Evolutionary conservation across 2,797 vertebrate genomes (phyloP).

Genomic region (Melanotaenia nigrans): DNA sequence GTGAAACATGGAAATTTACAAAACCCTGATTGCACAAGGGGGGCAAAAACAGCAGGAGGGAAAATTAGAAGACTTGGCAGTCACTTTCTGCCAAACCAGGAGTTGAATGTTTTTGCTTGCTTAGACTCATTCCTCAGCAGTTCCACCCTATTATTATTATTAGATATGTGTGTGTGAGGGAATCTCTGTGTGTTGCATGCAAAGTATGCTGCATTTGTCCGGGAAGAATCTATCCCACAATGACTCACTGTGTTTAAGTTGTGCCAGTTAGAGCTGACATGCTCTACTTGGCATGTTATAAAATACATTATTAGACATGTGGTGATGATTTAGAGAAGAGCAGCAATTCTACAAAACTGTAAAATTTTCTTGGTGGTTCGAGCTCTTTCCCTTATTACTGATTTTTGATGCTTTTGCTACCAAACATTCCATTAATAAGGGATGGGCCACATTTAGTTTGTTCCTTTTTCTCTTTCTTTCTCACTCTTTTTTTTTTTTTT

Average conservation of each 20-base stretch:
- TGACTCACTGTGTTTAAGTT: slow-evolving; percentile 37
- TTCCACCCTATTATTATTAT: slow-evolving; percentile 83
- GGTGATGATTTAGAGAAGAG: slow-evolving; percentile 45
- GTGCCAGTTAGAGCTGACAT: slow-evolving; percentile 51
- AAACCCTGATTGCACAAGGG: slow-evolving; percentile 62
- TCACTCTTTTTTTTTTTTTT: too few relatives aligned
- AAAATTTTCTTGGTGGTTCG: slow-evolving; percentile 33
- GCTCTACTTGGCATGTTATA: slow-evolving; percentile 41
- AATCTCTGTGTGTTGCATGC: slow-evolving; percentile 31
- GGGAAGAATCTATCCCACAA: slow-evolving; percentile 46
- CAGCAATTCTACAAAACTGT: slow-evolving; percentile 44
- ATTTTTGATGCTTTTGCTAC: too few relatives aligned
- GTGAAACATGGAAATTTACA: slow-evolving; percentile 63
- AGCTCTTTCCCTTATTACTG: slow-evolving; percentile 7
- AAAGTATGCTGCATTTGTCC: slow-evolving; percentile 51
- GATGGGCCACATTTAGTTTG: not conserved
- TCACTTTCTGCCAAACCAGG: slow-evolving; percentile 65
- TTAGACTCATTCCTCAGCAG: slow-evolving; percentile 78
- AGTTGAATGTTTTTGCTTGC: slow-evolving; percentile 76
- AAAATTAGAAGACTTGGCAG: slow-evolving; percentile 71
- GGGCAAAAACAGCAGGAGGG: slow-evolving; percentile 51
- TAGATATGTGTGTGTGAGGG: slow-evolving; percentile 54
- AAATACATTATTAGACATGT: slow-evolving; percentile 54
- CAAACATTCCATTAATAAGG: not conserved
- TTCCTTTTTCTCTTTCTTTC: too few relatives aligned